phyloP scores from a whole-genome alignment of 2,113 vertebrate species.

The Lutjanus erythropterus region DNA sequence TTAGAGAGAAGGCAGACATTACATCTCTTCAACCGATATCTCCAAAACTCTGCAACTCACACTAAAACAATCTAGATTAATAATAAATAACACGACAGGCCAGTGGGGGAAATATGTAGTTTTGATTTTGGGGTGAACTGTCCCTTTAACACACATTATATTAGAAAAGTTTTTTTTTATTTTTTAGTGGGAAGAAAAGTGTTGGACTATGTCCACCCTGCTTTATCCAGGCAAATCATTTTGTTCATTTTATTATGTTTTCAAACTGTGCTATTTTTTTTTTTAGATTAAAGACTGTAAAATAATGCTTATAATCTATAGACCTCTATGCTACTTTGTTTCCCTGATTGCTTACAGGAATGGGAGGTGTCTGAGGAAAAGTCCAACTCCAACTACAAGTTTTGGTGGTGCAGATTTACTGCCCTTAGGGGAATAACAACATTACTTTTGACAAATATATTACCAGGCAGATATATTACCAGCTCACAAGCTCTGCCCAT shows the following conservation, averaged over 20 bases:
- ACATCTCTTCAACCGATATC: too few relatives aligned
- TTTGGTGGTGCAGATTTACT: slow-evolving; percentile 15
- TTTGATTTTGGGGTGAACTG: too few relatives aligned
- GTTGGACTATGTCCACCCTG: neutral
- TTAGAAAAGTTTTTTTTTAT: neutral
- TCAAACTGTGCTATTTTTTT: neutral
- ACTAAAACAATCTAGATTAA: too few relatives aligned
- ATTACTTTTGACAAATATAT: slow-evolving; percentile 22
- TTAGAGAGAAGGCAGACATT: too few relatives aligned
- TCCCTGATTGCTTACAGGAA: neutral
- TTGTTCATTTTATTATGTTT: neutral
- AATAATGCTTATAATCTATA: neutral
- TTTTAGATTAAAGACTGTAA: neutral
- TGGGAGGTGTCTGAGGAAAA: neutral
- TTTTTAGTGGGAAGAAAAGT: neutral
- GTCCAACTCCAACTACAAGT: neutral
- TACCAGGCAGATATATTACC: neutral
- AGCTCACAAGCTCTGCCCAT: neutral
- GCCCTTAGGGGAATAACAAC: slow-evolving; percentile 10
- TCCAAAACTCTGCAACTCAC: too few relatives aligned
- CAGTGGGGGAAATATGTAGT: too few relatives aligned
- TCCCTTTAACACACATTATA: neutral
- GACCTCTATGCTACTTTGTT: neutral
- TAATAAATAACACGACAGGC: too few relatives aligned
- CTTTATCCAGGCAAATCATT: neutral